phyloP scores from a whole-genome alignment of 2,888 invertebrate genomes.

The Doris montereyensis region DNA sequence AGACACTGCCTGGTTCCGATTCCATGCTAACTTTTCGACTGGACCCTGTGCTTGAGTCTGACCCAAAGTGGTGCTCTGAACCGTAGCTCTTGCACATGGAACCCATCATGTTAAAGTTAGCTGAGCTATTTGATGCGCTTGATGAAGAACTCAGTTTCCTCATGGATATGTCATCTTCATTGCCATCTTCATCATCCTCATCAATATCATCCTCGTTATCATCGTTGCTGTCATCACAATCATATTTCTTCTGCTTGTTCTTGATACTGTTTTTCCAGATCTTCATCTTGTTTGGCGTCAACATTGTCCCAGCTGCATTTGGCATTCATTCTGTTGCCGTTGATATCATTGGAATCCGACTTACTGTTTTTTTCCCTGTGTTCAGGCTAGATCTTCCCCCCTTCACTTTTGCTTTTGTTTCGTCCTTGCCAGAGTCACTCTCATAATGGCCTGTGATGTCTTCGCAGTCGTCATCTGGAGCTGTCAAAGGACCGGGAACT shows the following conservation, averaged over 20 bases:
- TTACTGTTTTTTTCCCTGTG: too few species aligned
- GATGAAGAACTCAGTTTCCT: not conserved
- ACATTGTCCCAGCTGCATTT: too few species aligned
- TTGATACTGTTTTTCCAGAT: too few species aligned
- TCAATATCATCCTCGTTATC: not conserved
- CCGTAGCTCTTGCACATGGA: not conserved
- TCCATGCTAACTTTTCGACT: slow-evolving; percentile 22
- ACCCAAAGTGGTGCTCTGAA: not conserved
- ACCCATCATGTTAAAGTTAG: slow-evolving; percentile 13
- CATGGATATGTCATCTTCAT: not conserved
- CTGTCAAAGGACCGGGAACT: not conserved
- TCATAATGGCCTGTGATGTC: too few species aligned
- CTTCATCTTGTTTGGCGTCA: too few species aligned
- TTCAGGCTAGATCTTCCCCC: too few species aligned
- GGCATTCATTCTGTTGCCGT: too few species aligned
- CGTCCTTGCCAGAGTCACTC: too few species aligned
- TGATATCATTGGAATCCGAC: too few species aligned
- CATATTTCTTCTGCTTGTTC: too few species aligned
- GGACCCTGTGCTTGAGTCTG: not conserved
- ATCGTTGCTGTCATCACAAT: not conserved
- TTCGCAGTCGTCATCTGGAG: not conserved
- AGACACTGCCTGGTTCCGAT: not conserved
- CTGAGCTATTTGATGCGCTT: not conserved
- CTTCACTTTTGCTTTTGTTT: too few species aligned
- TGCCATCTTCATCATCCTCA: not conserved